Evolutionary conservation across 2,888 invertebrate species (phyloP).

Genomic region (Parthenolecanium corni): DNA sequence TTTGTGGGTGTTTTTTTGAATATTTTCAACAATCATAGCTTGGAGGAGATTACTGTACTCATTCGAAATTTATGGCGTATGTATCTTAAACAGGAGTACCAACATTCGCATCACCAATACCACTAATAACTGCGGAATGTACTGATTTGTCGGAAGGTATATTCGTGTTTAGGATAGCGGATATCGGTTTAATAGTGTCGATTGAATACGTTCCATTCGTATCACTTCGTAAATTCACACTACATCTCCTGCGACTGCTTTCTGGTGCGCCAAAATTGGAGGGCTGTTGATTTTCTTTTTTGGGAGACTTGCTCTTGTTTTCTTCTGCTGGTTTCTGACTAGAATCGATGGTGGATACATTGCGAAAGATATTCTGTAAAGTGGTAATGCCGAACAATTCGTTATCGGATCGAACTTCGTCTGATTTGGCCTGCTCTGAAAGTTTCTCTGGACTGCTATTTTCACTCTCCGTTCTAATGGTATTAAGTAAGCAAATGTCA

Average conservation of each 20-base stretch:
- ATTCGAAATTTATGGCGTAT: too few species aligned
- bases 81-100: conserved; percentile 8
- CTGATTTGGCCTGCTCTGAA: not conserved
- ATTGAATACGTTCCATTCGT: not conserved
- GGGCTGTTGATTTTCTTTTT: too few species aligned
- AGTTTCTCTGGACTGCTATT: conserved; percentile 11
- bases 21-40: too few species aligned
- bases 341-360: conserved; percentile 31
- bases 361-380: conserved; percentile 34
- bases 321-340: not conserved
- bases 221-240: not conserved
- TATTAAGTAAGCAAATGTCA: too few species aligned
- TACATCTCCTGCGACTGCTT: too few species aligned
- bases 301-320: not conserved
- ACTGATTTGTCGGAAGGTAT: not conserved
- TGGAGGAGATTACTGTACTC: too few species aligned
- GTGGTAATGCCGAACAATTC: conserved; percentile 32
- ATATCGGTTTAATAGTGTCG: not conserved
- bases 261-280: not conserved
- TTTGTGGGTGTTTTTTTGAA: too few species aligned
- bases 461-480: not conserved
- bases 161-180: not conserved
- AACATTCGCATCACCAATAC: conserved; percentile 4
- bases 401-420: not conserved
- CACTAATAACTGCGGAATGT: conserved; percentile 1